Evolutionary conservation across 35 echinoderm and acorn worm genomes (phyloP).

Genomic region (Lytechinus variegatus): DNA sequence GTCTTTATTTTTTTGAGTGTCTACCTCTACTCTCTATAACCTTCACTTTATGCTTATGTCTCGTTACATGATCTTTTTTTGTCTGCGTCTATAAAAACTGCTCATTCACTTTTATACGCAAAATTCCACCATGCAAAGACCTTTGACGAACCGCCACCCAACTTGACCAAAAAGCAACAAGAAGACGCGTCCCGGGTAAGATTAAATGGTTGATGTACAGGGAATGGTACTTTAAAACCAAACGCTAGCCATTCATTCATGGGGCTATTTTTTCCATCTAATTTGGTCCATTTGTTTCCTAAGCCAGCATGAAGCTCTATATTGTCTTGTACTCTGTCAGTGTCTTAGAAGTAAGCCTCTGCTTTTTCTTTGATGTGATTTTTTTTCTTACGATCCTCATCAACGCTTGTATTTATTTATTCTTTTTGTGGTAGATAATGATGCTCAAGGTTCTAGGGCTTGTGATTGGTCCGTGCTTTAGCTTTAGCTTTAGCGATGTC

Average conservation of each 20-base stretch:
- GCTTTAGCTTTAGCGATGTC: background rate
- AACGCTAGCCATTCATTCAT: background rate
- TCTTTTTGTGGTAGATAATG: background rate
- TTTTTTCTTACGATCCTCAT: conserved; percentile 4
- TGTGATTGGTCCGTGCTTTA: background rate
- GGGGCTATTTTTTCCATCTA: background rate
- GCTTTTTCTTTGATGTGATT: conserved; percentile 1
- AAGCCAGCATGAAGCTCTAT: conserved; percentile 15
- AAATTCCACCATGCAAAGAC: conserved; percentile 58
- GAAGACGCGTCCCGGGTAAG: conserved; percentile 82
- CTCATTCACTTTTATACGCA: conserved; percentile 39
- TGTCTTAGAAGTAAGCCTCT: background rate
- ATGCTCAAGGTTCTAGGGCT: background rate
- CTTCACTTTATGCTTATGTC: background rate
- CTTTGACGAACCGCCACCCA: conserved; percentile 57
- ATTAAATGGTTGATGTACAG: conserved; percentile 42
- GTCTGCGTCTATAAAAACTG: conserved; percentile 18
- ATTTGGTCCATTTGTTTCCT: background rate
- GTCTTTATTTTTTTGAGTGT: too few relatives aligned
- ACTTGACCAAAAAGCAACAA: conserved; percentile 84
- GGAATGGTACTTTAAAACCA: background rate
- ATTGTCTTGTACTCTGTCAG: conserved; percentile 21
- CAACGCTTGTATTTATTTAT: background rate
- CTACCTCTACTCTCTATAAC: background rate
- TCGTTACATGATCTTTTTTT: background rate